phyloP scores from a whole-genome alignment of 2,797 vertebrate genomes.

The Artibeus jamaicensis region DNA sequence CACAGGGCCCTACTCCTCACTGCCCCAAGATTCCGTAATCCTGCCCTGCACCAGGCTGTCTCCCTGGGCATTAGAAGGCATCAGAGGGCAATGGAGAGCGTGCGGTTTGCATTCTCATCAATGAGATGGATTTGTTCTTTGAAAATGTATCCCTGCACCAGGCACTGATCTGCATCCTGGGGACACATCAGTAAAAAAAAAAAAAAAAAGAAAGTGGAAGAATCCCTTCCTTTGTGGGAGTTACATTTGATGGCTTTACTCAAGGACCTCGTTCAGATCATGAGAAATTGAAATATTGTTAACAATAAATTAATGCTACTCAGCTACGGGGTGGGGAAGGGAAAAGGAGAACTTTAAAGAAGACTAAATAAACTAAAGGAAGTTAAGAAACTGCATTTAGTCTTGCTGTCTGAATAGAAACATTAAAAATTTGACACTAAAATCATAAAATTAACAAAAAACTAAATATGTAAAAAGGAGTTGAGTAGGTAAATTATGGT shows the following conservation, averaged over 20 bases:
- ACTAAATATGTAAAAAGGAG: neutral
- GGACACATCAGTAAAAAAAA: neutral
- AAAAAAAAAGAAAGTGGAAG: neutral
- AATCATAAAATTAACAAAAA: neutral
- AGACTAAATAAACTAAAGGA: neutral
- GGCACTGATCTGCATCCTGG: neutral
- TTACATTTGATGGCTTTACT: neutral
- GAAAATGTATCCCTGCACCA: neutral
- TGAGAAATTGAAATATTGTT: neutral
- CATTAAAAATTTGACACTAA: neutral
- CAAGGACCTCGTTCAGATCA: neutral
- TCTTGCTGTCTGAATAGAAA: neutral
- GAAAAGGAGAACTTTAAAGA: neutral
- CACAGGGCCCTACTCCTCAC: neutral
- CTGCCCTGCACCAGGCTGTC: neutral
- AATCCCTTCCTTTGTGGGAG: neutral
- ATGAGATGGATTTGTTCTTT: neutral
- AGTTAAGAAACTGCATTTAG: neutral
- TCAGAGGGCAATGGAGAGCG: neutral
- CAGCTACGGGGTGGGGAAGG: neutral
- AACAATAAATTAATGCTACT: neutral
- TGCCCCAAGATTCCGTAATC: fast-evolving
- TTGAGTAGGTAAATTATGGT: neutral
- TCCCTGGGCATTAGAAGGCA: neutral
- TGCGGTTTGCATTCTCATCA: neutral